Evolutionary conservation across 2,888 invertebrate species (phyloP), one percentile per base, ranked within the genome.

Genomic region (Spodoptera littoralis): DNA sequence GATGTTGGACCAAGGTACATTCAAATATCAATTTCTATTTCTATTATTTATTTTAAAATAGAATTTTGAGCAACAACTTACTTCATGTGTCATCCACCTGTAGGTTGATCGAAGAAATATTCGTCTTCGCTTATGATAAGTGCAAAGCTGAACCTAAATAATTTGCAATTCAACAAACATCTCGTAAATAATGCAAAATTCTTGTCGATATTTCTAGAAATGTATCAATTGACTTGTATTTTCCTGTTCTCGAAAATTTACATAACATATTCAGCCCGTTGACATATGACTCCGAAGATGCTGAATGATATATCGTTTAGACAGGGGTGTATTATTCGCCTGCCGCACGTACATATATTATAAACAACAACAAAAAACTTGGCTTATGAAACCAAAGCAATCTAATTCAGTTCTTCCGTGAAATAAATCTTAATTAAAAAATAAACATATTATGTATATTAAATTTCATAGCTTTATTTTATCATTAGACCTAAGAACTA

Each of bases 1-100:
- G 78, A 95, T 95, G 94, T 82, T 95, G 75, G 94, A 95, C 82
- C 94, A 93, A 93, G 93, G 94, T 91, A 88, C 81, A 89, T 81
- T 42, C 22, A 30, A 27, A 48, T 36, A 24, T n/a, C 9, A 43
- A 22, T 12, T 22, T 1, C 1, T n/a, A 30, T 44, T 12, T 48
- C 11, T 41, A 18, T 13, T 12, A 12, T 27, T 22, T 4, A 30
- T 8, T 41, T 24, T 0, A 30, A 30, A 45, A 43, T 42, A 42
- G 4, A 22, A 27, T n/a, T 18, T 43, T 11, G 13, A 43, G 13
- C 36, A 22, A 9, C 12, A 22, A 62, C 27, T 61, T 56, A 59
- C 70, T 49, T 56, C 48, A 13, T 53, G 42, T 43, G 11, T 27
- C 52, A 13, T 43, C 4, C 12, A n/a, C 27, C 11, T 45, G 27